Conservation (phyloP, 2,797 vertebrate species). For the Lepus townsendii region DNA sequence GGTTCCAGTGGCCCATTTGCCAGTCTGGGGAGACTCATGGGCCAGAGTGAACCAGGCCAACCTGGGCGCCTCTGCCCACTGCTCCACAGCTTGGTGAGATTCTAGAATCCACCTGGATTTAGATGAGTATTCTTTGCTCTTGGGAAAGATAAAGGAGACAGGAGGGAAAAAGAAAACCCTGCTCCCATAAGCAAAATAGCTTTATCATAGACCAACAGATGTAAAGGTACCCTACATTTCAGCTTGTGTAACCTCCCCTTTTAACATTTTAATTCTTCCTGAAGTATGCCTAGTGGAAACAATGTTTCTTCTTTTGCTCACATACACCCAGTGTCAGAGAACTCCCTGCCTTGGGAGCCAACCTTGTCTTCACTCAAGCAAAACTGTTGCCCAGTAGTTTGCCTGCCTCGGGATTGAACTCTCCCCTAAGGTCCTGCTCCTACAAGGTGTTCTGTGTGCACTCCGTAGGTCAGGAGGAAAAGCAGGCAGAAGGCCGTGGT, state of each 20-base stretch:
- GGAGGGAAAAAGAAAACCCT: not conserved
- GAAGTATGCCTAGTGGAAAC: not conserved
- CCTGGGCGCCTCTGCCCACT: not conserved
- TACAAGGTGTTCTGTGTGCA: not conserved
- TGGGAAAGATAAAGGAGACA: not conserved
- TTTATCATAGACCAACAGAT: not conserved
- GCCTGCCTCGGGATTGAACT: not conserved
- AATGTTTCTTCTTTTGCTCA: not conserved
- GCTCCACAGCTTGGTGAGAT: not conserved
- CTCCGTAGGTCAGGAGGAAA: not conserved
- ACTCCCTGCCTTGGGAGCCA: not conserved
- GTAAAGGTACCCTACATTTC: not conserved
- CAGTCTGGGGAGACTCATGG: not conserved
- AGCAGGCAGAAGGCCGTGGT: too few relatives aligned
- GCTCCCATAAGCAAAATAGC: not conserved
- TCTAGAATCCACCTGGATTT: not conserved
- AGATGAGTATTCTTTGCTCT: not conserved
- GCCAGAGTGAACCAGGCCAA: not conserved
- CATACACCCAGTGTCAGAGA: not conserved
- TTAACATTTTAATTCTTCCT: not conserved
- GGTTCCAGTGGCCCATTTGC: not conserved
- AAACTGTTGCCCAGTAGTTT: not conserved
- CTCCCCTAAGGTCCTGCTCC: rapidly evolving
- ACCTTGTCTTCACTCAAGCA: not conserved
- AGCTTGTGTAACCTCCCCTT: not conserved